Evolutionary conservation across 2,888 invertebrate genomes (phyloP).

Genomic region (Folsomia manolachei): DNA sequence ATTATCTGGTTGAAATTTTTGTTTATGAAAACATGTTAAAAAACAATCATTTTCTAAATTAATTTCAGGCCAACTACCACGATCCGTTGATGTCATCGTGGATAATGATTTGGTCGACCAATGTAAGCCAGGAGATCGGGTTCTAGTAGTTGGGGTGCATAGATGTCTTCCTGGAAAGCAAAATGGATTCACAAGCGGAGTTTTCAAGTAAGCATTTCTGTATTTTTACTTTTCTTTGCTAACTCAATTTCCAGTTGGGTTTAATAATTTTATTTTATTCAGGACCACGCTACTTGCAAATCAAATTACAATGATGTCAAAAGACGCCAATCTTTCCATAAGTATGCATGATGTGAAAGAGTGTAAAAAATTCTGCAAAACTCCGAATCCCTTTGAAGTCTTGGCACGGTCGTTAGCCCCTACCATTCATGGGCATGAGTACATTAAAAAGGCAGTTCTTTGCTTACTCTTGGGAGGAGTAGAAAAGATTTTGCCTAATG

Average conservation of each 20-base stretch:
- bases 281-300: slow-evolving; percentile 92
- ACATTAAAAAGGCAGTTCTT: slow-evolving; percentile 92
- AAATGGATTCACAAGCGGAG: slow-evolving; percentile 86
- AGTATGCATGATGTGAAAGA: slow-evolving; percentile 77
- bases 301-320: slow-evolving; percentile 83
- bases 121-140: slow-evolving; percentile 94
- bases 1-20: background rate
- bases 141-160: slow-evolving; percentile 93
- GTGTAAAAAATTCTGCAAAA: slow-evolving; percentile 71
- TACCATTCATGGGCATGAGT: slow-evolving; percentile 95
- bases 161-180: slow-evolving; percentile 92
- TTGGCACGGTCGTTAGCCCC: slow-evolving; percentile 91
- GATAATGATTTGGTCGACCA: slow-evolving; percentile 94
- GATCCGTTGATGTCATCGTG: slow-evolving; percentile 89
- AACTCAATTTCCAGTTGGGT: background rate
- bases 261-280: background rate
- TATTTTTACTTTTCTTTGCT: background rate
- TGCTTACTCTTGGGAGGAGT: slow-evolving; percentile 91
- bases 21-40: slow-evolving; percentile 1
- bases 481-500: slow-evolving; percentile 89
- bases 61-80: slow-evolving; percentile 75
- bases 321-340: slow-evolving; percentile 62
- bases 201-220: slow-evolving; percentile 58
- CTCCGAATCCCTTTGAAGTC: slow-evolving; percentile 76
- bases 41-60: background rate